Conservation (phyloP, 2,888 invertebrate species). For the Cryptus armator region DNA sequence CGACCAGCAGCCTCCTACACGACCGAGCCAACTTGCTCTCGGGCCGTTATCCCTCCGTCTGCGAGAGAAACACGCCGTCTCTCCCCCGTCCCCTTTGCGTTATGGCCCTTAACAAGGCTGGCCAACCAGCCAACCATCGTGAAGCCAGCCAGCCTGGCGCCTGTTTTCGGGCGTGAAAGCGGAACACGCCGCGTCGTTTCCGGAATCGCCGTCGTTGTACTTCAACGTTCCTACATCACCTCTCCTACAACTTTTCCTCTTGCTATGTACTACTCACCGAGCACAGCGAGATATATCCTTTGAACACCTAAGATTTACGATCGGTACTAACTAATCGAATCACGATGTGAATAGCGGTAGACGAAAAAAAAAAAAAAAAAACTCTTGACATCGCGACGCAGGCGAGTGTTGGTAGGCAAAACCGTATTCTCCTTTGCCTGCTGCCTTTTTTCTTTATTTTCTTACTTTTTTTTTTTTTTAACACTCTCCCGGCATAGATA, state of each 20-base stretch:
- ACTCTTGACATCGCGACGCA: background rate
- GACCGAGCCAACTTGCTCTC: conserved; percentile 72
- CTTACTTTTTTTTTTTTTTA: conserved; percentile 25
- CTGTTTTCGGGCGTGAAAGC: conserved; percentile 70
- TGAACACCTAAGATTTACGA: conserved; percentile 58
- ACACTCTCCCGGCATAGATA: conserved; percentile 52
- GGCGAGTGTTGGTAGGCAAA: background rate
- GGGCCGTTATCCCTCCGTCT: conserved; percentile 55
- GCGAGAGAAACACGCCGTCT: conserved; percentile 51
- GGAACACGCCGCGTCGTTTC: conserved; percentile 69
- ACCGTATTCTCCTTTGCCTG: background rate
- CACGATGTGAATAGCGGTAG: conserved; percentile 44
- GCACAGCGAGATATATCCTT: background rate
- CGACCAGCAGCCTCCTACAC: conserved; percentile 70
- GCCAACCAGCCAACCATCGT: conserved; percentile 61
- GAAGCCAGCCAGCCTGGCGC: conserved; percentile 68
- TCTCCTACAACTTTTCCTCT: conserved; percentile 53
- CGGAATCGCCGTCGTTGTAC: conserved; percentile 62
- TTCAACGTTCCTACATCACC: conserved; percentile 43
- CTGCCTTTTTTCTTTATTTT: background rate
- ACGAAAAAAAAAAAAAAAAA: background rate
- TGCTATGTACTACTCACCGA: conserved; percentile 16
- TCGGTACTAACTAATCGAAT: conserved; percentile 64
- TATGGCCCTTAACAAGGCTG: conserved; percentile 68
- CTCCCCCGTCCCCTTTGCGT: conserved; percentile 33